Evolutionary conservation across 2,888 invertebrate species (phyloP).

Genomic region (Pyrgus malvae): DNA sequence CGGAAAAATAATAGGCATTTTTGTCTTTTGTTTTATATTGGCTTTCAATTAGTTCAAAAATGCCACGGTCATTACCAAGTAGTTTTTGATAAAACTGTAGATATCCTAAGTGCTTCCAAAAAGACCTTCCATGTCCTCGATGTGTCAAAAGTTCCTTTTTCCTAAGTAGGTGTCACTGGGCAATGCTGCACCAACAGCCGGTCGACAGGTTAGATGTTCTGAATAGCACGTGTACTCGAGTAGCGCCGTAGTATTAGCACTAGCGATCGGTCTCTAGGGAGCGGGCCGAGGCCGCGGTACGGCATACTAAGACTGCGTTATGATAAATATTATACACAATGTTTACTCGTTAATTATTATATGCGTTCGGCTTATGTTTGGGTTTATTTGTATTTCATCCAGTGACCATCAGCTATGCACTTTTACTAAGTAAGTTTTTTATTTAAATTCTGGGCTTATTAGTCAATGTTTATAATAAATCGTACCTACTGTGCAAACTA

Average conservation of each 20-base stretch:
- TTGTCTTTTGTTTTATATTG: no score
- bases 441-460: neutral
- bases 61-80: no score
- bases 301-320: constrained; percentile 76
- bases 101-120: neutral
- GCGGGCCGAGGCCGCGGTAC: constrained; percentile 49
- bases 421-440: neutral
- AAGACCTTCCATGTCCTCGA: constrained; percentile 2
- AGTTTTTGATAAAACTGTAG: no score
- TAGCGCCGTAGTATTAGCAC: constrained; percentile 55
- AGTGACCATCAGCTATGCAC: neutral
- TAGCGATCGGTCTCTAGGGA: constrained; percentile 55
- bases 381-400: neutral
- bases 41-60: no score
- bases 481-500: no score
- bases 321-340: constrained; percentile 53
- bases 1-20: no score
- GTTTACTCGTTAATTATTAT: constrained; percentile 57
- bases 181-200: constrained; percentile 28
- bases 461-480: no score
- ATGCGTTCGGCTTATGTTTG: constrained; percentile 20
- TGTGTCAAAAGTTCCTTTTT: constrained; percentile 9
- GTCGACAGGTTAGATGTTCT: constrained; percentile 57
- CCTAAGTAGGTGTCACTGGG: no score
- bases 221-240: constrained; percentile 50